Evolutionary conservation across 2,888 invertebrate species (phyloP), one percentile per base, ranked within the genome.

Genomic region (Cerastoderma edule): DNA sequence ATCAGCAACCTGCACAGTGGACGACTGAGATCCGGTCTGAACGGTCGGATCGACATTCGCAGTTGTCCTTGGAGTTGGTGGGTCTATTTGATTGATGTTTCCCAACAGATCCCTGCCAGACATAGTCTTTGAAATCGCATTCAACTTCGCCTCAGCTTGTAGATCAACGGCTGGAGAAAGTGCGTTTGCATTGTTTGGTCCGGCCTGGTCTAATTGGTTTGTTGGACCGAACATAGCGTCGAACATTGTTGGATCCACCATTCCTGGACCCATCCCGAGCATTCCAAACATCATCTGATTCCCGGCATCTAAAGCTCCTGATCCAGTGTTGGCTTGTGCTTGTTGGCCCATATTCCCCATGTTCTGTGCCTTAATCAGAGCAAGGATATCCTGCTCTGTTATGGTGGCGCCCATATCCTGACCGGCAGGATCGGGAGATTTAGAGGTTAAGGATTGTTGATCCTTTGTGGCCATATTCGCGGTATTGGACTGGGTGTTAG

Each of bases 91-190:
- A 50, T 44, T 44, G 44, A 44, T 13, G 13, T 22, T n/a, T n/a
- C n/a, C n/a, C n/a, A n/a, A n/a, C n/a, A n/a, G n/a, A 30, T 57
- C 57, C 2, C n/a, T 19, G n/a, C 50, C 50, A 57, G 57, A 30
- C 33, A 57, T 5, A 1, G 32, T 32, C 22, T 57, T 57, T 16
- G 60, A 54, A 39, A 73, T 73, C 5, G 64, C 67, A 65, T 67
- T 64, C 4, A 73, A 56, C 27, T 73, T 64, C 4, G 68, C 68
- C 33, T 74, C 74, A 1, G 74, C 74, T 33, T 74, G 64, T 53
- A 35, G 65, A 22, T 69, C 63, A 10, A 33, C 30, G 8, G 66
- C 19, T 27, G 16, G n/a, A 22, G n/a, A 22, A 2, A 33, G 16
- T 16, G 1, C 33, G 13, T 2, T 19, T 16, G 32, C 6, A 5